These are phyloP conservation scores for Ceyx cyanopectus DNA, from an alignment of 2,113 vertebrate species.

Conservation along the genomic window DNA sequence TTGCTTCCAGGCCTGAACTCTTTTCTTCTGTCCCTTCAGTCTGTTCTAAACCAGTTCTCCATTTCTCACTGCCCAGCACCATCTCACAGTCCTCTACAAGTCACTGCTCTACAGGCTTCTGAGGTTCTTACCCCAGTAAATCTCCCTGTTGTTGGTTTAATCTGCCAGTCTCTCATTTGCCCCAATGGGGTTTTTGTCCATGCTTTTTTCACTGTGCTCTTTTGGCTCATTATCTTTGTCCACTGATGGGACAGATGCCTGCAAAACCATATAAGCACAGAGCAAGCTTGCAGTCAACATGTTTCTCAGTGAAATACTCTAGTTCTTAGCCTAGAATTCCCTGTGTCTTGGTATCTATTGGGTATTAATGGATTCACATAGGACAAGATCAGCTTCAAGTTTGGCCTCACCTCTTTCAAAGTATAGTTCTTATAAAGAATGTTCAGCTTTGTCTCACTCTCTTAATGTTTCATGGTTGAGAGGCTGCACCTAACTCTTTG, in stretches of 20 bases:
- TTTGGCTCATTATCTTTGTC: background rate
- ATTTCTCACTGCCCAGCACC: background rate
- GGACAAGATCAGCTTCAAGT: background rate
- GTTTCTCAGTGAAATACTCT: background rate
- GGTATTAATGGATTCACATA: background rate
- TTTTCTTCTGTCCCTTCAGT: background rate
- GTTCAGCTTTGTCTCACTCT: background rate
- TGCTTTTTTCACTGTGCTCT: background rate
- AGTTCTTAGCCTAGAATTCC: background rate
- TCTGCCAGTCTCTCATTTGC: background rate
- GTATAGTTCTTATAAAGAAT: background rate
- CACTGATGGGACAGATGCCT: background rate
- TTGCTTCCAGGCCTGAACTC: background rate
- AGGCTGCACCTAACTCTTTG: background rate
- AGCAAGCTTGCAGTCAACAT: background rate
- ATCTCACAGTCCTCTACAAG: background rate
- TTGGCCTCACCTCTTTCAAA: background rate
- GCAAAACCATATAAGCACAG: background rate
- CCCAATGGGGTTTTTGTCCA: background rate
- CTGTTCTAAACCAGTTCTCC: background rate
- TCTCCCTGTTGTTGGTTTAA: background rate
- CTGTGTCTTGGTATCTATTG: background rate
- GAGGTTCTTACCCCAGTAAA: background rate
- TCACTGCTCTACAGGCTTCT: background rate
- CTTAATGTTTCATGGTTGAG: background rate